Conservation (phyloP, 2,113 vertebrate species). For the Taxidea taxus region DNA sequence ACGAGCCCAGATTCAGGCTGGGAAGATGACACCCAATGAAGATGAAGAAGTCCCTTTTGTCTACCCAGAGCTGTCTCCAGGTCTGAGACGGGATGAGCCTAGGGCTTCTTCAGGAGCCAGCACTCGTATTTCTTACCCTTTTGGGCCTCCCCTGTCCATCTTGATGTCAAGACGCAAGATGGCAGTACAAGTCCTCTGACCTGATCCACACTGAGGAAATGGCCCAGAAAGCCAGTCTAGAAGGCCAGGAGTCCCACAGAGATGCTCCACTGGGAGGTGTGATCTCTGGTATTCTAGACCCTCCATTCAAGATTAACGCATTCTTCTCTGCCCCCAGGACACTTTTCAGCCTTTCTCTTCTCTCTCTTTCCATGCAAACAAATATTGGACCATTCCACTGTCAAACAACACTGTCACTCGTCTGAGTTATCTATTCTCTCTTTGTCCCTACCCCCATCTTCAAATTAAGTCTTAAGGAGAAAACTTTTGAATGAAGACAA, state of each 20-base stretch:
- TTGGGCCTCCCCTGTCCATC: neutral
- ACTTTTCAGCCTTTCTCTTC: neutral
- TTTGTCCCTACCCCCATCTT: neutral
- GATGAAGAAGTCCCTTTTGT: neutral
- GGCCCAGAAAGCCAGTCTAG: neutral
- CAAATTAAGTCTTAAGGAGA: neutral
- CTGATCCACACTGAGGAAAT: neutral
- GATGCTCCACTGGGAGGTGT: rapidly evolving
- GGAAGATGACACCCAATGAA: neutral
- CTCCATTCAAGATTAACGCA: neutral
- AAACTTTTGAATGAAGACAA: neutral
- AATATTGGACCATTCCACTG: neutral
- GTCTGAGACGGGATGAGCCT: neutral
- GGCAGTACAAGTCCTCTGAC: neutral
- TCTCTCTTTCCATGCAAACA: neutral
- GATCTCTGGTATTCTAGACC: neutral
- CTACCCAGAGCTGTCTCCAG: neutral
- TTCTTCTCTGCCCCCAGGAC: neutral
- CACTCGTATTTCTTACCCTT: rapidly evolving
- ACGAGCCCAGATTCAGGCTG: neutral
- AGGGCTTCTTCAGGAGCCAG: neutral
- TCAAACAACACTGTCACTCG: neutral
- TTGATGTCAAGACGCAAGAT: neutral
- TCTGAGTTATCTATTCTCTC: neutral
- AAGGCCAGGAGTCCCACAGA: neutral